These are phyloP conservation scores for Tarsius wallacei DNA, from an alignment of 2,797 vertebrate genomes.

Conservation along the genomic window DNA sequence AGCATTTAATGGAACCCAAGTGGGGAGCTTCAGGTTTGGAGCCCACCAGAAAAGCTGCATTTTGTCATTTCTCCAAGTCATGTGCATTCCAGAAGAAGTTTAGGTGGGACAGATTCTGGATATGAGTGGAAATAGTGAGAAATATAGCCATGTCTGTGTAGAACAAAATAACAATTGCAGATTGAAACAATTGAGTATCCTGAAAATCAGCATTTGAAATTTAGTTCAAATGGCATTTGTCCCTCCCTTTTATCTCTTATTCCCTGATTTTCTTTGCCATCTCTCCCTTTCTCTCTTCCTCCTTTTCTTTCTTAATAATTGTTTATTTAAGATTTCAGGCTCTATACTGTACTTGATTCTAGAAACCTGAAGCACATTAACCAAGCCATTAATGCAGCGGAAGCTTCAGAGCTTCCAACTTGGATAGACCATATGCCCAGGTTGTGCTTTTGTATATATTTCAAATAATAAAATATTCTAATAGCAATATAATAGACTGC, in stretches of 20 bases:
- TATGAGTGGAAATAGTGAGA: neutral
- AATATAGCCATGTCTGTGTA: neutral
- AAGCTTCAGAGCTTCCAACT: neutral
- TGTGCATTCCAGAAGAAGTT: constrained; percentile 48
- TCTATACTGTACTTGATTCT: neutral
- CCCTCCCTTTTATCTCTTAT: neutral
- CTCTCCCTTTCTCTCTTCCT: neutral
- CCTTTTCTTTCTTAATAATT: neutral
- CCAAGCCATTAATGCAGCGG: neutral
- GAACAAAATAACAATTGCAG: neutral
- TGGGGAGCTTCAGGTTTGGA: neutral
- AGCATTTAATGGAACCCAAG: constrained; percentile 19
- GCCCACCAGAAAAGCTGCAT: neutral
- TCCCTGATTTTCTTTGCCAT: neutral
- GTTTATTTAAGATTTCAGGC: neutral
- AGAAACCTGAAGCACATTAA: constrained; percentile 53
- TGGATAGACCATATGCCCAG: neutral
- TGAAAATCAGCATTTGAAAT: constrained; percentile 59
- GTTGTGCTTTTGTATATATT: neutral
- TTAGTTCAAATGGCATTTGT: neutral
- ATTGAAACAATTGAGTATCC: constrained; percentile 1
- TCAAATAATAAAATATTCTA: constrained; percentile 40
- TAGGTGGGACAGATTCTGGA: neutral
- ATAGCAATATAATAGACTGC: neutral
- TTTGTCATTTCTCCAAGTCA: constrained; percentile 54